Conservation (phyloP, 2,113 vertebrate genomes). For the Ceyx cyanopectus region DNA sequence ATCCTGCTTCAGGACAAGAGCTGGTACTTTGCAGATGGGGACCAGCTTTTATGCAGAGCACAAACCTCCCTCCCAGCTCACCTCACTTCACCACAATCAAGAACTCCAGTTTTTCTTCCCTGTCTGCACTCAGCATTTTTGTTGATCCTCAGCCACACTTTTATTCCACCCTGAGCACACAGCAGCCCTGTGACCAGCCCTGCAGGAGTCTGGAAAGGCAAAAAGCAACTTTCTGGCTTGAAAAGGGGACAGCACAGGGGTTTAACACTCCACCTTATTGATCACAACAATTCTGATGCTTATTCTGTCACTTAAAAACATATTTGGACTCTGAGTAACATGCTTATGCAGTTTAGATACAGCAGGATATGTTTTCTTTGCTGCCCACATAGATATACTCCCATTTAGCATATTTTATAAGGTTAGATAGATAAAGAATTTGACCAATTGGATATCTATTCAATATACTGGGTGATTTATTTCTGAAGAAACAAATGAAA, state of each 20-base stretch:
- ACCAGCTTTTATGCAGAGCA: background rate
- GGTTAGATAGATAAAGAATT: background rate
- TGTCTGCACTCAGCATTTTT: background rate
- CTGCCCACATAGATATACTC: background rate
- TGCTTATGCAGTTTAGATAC: too few species aligned
- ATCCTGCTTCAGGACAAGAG: background rate
- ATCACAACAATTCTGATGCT: background rate
- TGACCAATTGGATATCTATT: background rate
- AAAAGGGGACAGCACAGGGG: background rate
- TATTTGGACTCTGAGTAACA: background rate
- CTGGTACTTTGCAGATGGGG: background rate
- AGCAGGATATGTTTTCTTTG: too few species aligned
- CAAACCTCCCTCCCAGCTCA: rapidly evolving
- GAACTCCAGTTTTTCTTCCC: background rate
- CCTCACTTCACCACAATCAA: background rate
- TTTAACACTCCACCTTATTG: background rate
- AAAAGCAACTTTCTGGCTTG: background rate
- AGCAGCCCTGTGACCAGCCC: background rate
- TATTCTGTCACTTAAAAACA: too few species aligned
- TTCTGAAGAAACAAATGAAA: background rate
- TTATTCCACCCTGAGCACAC: background rate
- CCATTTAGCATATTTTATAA: background rate
- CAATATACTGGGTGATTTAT: background rate
- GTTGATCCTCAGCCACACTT: background rate
- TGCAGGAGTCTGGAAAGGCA: background rate